Evolutionary conservation across 1,140 invertebrate species (phyloP).

Genomic region (Nebria ingens): DNA sequence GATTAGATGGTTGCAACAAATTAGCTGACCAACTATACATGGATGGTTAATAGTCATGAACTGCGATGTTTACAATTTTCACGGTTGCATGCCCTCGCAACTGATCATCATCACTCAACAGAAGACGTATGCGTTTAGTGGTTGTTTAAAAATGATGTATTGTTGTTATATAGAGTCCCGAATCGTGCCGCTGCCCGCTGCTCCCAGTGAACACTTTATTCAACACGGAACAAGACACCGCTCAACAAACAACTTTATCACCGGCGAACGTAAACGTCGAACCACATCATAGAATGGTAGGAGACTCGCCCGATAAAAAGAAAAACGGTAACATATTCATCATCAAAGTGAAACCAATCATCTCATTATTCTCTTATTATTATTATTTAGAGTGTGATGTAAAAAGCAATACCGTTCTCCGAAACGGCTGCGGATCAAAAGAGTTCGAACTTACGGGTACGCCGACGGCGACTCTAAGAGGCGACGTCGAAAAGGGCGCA

Average conservation of each 20-base stretch:
- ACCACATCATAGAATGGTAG: constrained; percentile 61
- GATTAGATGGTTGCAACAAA: background rate
- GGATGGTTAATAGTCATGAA: too few relatives aligned
- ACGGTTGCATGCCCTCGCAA: too few relatives aligned
- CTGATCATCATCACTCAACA: too few relatives aligned
- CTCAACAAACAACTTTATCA: background rate
- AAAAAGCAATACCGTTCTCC: constrained; percentile 55
- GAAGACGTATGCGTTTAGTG: too few relatives aligned
- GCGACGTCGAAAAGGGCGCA: constrained; percentile 22
- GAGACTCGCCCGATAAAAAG: constrained; percentile 61
- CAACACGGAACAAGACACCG: background rate
- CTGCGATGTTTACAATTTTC: too few relatives aligned
- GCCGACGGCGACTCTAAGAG: constrained; percentile 28
- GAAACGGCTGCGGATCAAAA: constrained; percentile 65
- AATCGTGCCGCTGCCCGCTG: background rate
- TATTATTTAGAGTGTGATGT: constrained; percentile 57
- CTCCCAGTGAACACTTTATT: background rate
- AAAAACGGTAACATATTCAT: constrained; percentile 55
- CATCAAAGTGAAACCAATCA: background rate
- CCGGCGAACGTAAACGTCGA: constrained; percentile 1
- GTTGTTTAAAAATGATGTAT: too few relatives aligned
- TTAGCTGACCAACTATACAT: background rate
- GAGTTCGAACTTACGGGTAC: constrained; percentile 45
- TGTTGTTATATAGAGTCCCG: background rate
- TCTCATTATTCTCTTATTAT: constrained; percentile 19